phyloP scores from a whole-genome alignment of 35 echinoderm and acorn worm genomes.

The Patiria miniata region DNA sequence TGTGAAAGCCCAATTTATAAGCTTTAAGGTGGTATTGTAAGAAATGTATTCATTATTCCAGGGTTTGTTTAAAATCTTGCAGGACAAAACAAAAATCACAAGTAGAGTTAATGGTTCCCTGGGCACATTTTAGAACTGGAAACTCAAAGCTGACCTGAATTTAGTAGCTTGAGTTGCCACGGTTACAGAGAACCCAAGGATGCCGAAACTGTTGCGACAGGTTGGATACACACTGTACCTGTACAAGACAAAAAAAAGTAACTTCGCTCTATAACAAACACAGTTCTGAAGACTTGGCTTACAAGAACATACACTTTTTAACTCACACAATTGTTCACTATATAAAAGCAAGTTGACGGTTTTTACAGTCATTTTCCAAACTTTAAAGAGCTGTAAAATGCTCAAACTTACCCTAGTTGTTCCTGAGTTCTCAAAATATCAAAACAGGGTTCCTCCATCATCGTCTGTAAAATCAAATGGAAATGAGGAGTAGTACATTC shows the following conservation, averaged over 20 bases:
- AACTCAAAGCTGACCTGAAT: slow-evolving; percentile 70
- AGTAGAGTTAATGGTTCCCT: too few species aligned
- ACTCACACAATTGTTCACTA: too few species aligned
- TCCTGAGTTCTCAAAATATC: slow-evolving; percentile 87
- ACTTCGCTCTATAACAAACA: too few species aligned
- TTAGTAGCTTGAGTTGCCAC: slow-evolving; percentile 93
- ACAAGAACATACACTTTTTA: too few species aligned
- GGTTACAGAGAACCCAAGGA: slow-evolving; percentile 86
- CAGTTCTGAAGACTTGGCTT: too few species aligned
- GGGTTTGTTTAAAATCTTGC: too few species aligned
- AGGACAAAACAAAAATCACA: too few species aligned
- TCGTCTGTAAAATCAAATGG: slow-evolving; percentile 47
- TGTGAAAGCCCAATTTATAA: too few species aligned
- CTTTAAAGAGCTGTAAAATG: not conserved
- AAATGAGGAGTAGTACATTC: too few species aligned
- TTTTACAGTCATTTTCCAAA: not conserved
- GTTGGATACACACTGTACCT: slow-evolving; percentile 82
- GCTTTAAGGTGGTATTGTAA: too few species aligned
- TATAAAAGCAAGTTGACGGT: not conserved
- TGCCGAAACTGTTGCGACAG: slow-evolving; percentile 83
- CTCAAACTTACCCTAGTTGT: slow-evolving; percentile 83
- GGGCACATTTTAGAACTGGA: too few species aligned
- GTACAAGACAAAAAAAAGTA: slow-evolving; percentile 13
- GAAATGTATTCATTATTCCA: too few species aligned
- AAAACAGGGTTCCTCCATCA: slow-evolving; percentile 95